These are phyloP conservation scores for Eupeodes corollae DNA, from an alignment of 1,140 invertebrate genomes.

Conservation along the genomic window DNA sequence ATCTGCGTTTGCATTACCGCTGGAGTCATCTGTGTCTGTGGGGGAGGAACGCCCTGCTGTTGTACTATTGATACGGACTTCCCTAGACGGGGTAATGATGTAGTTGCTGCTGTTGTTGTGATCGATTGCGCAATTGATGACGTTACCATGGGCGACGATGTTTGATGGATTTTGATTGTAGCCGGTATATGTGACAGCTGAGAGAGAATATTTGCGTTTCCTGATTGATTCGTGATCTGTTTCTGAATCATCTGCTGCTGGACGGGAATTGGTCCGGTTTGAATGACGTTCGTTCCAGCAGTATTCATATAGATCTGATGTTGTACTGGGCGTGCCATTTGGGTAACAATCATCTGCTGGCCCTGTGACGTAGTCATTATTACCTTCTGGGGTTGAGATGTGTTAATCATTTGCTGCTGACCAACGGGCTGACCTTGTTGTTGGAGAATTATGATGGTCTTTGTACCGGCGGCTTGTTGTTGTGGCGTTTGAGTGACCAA, in stretches of 20 bases:
- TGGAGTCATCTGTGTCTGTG: conserved; percentile 23
- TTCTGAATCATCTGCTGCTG: conserved; percentile 9
- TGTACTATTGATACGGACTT: conserved; percentile 11
- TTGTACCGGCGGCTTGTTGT: conserved; percentile 46
- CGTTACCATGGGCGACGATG: conserved; percentile 7
- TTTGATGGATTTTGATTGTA: conserved; percentile 32
- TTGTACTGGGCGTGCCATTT: conserved; percentile 27
- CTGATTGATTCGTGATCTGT: conserved; percentile 7
- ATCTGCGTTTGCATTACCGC: conserved; percentile 35
- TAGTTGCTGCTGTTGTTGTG: conserved; percentile 7
- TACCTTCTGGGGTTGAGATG: conserved; percentile 40
- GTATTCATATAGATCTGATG: conserved; percentile 32
- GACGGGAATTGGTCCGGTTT: not conserved
- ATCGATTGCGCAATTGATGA: not conserved
- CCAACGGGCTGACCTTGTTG: conserved; percentile 40
- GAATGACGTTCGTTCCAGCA: conserved; percentile 10
- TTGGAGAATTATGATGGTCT: conserved; percentile 62
- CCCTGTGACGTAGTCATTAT: conserved; percentile 55
- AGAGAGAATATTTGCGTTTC: conserved; percentile 18
- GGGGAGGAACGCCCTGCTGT: conserved; percentile 6
- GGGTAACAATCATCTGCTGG: conserved; percentile 50
- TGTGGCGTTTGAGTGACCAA: conserved; percentile 35
- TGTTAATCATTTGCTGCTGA: conserved; percentile 28
- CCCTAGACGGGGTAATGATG: conserved; percentile 3
- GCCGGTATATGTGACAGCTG: conserved; percentile 33